Conservation (phyloP, 2,888 invertebrate species). For the Trichopria drosophilae region DNA sequence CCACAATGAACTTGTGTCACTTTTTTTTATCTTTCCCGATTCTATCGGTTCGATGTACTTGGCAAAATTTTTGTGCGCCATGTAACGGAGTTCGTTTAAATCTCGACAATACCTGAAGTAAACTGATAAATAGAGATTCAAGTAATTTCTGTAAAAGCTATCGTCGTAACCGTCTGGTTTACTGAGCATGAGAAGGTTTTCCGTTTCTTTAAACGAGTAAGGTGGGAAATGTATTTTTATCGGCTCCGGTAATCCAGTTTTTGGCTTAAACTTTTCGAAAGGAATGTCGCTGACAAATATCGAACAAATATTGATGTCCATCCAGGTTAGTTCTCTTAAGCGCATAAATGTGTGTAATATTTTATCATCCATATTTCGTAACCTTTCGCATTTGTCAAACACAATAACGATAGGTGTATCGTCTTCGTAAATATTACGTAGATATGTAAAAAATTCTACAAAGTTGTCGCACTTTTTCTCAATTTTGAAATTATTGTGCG, state of each 20-base stretch:
- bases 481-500: slow-evolving; percentile 53
- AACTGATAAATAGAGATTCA: slow-evolving; percentile 80
- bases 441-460: slow-evolving; percentile 66
- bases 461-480: slow-evolving; percentile 69
- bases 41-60: slow-evolving; percentile 81
- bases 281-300: slow-evolving; percentile 77
- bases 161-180: slow-evolving; percentile 54
- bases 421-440: slow-evolving; percentile 56
- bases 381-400: slow-evolving; percentile 79
- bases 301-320: slow-evolving; percentile 70
- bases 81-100: slow-evolving; percentile 78
- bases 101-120: slow-evolving; percentile 85
- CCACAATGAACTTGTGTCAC: slow-evolving; percentile 76
- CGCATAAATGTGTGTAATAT: slow-evolving; percentile 74
- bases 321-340: slow-evolving; percentile 73
- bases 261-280: slow-evolving; percentile 78
- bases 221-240: slow-evolving; percentile 77
- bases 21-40: slow-evolving; percentile 65
- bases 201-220: slow-evolving; percentile 73
- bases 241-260: slow-evolving; percentile 72
- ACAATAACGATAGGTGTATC: slow-evolving; percentile 66
- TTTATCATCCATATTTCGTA: slow-evolving; percentile 74
- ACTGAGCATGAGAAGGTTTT: slow-evolving; percentile 58
- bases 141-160: slow-evolving; percentile 75
- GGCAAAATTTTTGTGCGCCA: slow-evolving; percentile 75